A percentile compares a stretch with the other conserved stretches of the same genome.
Evolutionary conservation across 2,113 vertebrate genomes (phyloP).

Genomic region (Cyprinodon tularosa): DNA sequence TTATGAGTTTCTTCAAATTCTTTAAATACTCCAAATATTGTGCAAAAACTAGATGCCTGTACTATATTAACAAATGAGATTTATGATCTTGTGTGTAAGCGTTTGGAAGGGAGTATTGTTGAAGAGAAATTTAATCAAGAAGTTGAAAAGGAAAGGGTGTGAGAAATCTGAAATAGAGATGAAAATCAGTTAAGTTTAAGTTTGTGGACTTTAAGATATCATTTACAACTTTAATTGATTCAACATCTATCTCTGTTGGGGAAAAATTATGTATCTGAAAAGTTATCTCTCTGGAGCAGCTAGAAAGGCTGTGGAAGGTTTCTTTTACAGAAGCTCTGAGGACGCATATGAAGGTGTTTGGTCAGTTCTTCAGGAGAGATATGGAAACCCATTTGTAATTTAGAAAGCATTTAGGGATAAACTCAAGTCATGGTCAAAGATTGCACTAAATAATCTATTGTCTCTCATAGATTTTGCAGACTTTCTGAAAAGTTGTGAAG

Average conservation of each 20-base stretch:
- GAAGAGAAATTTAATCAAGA: too few relatives aligned
- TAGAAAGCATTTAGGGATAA: background rate
- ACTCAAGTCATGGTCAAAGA: background rate
- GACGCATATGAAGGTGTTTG: background rate
- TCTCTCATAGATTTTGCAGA: background rate
- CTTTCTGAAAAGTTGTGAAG: background rate
- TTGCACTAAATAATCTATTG: background rate
- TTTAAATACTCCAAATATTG: too few relatives aligned
- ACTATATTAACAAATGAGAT: too few relatives aligned
- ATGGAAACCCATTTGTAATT: background rate
- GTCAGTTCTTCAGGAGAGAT: background rate
- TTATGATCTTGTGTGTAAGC: too few relatives aligned
- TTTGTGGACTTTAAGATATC: constrained; percentile 45
- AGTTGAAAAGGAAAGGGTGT: too few relatives aligned
- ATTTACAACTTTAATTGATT: constrained; percentile 31
- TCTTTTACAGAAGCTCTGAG: background rate
- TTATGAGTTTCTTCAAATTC: too few relatives aligned
- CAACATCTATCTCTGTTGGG: constrained; percentile 3
- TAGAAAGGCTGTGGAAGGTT: background rate
- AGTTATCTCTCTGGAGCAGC: constrained; percentile 19
- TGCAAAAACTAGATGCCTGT: too few relatives aligned
- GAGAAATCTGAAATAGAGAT: too few relatives aligned
- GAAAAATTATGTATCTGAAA: constrained; percentile 54
- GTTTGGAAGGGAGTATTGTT: too few relatives aligned
- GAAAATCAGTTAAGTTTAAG: constrained; percentile 1